Percentiles rank a stretch among this genome's conserved stretches.
Conservation (phyloP, 1,140 invertebrate genomes). For the Drosophila funebris region DNA sequence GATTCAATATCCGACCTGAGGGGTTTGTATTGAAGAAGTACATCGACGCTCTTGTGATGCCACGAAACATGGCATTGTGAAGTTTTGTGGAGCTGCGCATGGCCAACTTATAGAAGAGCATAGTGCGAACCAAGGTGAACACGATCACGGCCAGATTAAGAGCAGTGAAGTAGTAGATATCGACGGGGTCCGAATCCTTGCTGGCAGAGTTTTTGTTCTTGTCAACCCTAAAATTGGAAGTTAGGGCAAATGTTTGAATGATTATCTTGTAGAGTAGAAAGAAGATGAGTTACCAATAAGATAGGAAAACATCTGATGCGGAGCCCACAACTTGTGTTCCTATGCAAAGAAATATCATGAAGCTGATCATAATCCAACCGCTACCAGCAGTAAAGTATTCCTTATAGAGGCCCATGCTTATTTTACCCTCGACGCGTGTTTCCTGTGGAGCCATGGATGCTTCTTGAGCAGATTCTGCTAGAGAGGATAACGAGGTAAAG, state of each 20-base stretch:
- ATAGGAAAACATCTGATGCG: constrained; percentile 49
- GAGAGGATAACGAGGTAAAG: constrained; percentile 59
- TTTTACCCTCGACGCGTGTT: constrained; percentile 60
- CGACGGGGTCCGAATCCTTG: constrained; percentile 28
- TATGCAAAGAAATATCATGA: constrained; percentile 61
- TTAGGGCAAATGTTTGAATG: background rate
- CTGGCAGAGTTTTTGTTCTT: constrained; percentile 39
- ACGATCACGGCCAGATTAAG: constrained; percentile 65
- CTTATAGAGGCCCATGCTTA: constrained; percentile 53
- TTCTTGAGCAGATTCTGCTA: constrained; percentile 55
- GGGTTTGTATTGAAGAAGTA: constrained; percentile 92
- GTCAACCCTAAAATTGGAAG: constrained; percentile 39
- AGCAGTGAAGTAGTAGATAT: constrained; percentile 63
- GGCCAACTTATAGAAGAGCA: constrained; percentile 64
- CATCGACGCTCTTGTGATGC: constrained; percentile 86
- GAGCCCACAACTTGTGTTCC: constrained; percentile 61
- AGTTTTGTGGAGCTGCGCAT: constrained; percentile 57
- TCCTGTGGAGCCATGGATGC: constrained; percentile 42
- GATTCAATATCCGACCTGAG: constrained; percentile 89
- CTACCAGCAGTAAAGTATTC: constrained; percentile 65
- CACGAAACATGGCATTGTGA: constrained; percentile 62
- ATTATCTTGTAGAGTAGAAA: background rate
- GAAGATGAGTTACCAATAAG: constrained; percentile 51
- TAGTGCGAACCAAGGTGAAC: constrained; percentile 48
- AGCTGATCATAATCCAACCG: constrained; percentile 48